Conservation (phyloP, 2,797 vertebrate species). For the Ceyx erithaca region DNA sequence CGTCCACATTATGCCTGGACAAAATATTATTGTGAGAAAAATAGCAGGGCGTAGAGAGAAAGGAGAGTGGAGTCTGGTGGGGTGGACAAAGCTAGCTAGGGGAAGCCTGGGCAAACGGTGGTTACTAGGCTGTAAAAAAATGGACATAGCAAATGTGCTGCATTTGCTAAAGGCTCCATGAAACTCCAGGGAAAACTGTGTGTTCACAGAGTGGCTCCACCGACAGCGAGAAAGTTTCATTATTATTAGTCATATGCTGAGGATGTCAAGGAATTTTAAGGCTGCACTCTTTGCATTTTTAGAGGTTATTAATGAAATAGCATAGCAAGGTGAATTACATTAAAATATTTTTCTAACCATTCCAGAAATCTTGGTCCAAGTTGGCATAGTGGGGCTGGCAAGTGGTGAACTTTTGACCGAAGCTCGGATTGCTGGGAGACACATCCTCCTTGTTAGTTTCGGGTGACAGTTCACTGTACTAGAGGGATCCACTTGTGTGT, state of each 20-base stretch:
- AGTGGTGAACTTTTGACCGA: slow-evolving; percentile 79
- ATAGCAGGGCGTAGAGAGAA: neutral
- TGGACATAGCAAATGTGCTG: slow-evolving; percentile 46
- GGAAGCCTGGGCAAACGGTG: neutral
- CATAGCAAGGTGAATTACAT: slow-evolving; percentile 79
- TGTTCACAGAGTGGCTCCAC: neutral
- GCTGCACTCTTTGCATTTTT: slow-evolving; percentile 75
- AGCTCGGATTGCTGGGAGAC: slow-evolving; percentile 80
- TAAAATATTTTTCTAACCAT: slow-evolving; percentile 82
- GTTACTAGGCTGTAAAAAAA: slow-evolving; percentile 46
- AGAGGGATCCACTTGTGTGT: slow-evolving; percentile 79
- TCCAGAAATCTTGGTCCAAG: slow-evolving; percentile 80
- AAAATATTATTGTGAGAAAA: slow-evolving; percentile 42
- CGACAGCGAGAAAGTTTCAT: slow-evolving; percentile 61
- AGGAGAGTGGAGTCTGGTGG: neutral
- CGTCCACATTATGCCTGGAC: neutral
- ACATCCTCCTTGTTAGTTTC: slow-evolving; percentile 84
- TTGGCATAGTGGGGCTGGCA: slow-evolving; percentile 76
- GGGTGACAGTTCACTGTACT: slow-evolving; percentile 83
- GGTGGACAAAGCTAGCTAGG: slow-evolving; percentile 41
- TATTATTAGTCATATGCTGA: slow-evolving; percentile 66
- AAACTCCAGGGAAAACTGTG: slow-evolving; percentile 55
- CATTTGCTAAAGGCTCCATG: slow-evolving; percentile 61
- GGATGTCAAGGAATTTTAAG: slow-evolving; percentile 70
- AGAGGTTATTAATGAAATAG: slow-evolving; percentile 80